phyloP scores from a whole-genome alignment of 2,888 invertebrate species.

The Apantesis nais region DNA sequence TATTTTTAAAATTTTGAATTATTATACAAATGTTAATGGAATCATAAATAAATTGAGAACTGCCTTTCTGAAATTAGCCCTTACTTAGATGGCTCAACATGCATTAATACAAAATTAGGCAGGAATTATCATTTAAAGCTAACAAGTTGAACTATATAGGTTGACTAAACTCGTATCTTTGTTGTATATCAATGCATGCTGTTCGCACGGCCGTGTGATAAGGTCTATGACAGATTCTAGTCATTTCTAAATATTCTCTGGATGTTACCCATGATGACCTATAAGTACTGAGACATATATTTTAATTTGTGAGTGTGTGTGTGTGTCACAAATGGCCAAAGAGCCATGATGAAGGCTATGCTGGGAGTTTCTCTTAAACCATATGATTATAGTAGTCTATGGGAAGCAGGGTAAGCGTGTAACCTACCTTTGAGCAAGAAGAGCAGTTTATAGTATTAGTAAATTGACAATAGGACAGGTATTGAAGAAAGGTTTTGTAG shows the following conservation, averaged over 20 bases:
- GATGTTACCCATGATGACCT: neutral
- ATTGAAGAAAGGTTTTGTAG: neutral
- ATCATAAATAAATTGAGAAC: slow-evolving; percentile 12
- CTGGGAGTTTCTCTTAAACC: neutral
- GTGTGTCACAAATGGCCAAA: neutral
- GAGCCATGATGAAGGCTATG: neutral
- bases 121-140: neutral
- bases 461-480: neutral
- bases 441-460: neutral
- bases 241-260: neutral
- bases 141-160: neutral
- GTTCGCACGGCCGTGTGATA: neutral
- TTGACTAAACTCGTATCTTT: neutral
- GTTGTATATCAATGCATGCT: neutral
- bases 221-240: neutral
- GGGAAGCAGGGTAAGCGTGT: neutral
- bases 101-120: neutral
- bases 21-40: neutral
- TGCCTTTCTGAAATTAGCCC: slow-evolving; percentile 13
- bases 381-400: neutral
- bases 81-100: slow-evolving; percentile 4
- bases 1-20: slow-evolving; percentile 12
- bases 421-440: neutral
- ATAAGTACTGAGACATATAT: neutral
- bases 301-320: neutral